Evolutionary conservation across 2,113 vertebrate genomes (phyloP).

Genomic region (Uropsilus gracilis): DNA sequence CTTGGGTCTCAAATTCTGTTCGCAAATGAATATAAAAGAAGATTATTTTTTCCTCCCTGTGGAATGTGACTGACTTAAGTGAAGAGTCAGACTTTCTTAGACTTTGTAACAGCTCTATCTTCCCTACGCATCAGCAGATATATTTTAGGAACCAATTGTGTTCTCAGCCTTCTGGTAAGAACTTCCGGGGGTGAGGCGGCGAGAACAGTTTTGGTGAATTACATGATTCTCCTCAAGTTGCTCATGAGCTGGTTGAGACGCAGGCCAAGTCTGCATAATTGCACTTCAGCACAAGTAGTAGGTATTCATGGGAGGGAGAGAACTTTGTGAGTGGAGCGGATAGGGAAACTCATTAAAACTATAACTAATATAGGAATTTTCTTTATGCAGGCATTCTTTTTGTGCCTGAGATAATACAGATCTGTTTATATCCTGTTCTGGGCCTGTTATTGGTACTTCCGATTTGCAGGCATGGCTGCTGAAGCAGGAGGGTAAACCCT

Average conservation of each 20-base stretch:
- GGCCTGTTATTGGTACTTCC: fast-evolving
- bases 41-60: not conserved
- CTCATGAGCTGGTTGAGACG: not conserved
- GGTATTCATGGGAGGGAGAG: not conserved
- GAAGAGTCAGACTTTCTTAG: constrained; percentile 9
- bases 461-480: not conserved
- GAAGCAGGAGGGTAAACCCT: fast-evolving
- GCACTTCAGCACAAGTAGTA: not conserved
- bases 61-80: not conserved
- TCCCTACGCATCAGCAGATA: not conserved
- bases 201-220: not conserved
- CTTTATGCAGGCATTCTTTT: not conserved
- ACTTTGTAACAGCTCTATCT: not conserved
- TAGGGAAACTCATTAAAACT: not conserved
- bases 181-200: not conserved
- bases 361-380: not conserved
- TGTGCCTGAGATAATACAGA: not conserved
- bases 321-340: not conserved
- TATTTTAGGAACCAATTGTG: constrained; percentile 41
- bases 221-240: not conserved
- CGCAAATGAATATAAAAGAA: not conserved
- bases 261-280: not conserved
- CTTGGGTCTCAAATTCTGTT: not conserved
- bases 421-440: not conserved
- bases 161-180: not conserved